These are phyloP conservation scores for Typhlomys cinereus DNA, from an alignment of 2,113 vertebrate species.

Conservation along the genomic window DNA sequence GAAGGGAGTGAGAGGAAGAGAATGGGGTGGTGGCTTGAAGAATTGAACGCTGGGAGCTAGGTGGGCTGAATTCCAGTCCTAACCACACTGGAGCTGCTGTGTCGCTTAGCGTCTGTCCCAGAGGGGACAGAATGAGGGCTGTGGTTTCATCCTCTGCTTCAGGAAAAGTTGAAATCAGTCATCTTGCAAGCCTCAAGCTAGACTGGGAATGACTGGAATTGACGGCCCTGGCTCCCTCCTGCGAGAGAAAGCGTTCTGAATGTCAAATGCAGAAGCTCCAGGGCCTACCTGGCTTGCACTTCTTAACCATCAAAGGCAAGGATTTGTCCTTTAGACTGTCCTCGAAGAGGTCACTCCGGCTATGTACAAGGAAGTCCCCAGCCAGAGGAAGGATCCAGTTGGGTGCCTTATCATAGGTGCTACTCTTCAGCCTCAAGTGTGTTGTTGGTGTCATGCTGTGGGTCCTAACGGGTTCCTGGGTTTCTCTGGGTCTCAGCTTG, in stretches of 20 bases:
- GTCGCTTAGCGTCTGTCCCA: not conserved
- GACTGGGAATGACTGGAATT: not conserved
- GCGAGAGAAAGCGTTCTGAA: not conserved
- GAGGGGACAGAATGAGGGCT: too few relatives aligned
- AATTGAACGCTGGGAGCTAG: not conserved
- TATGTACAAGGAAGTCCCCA: not conserved
- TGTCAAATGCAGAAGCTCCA: not conserved
- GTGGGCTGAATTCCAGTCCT: not conserved
- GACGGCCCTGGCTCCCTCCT: too few relatives aligned
- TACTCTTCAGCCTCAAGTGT: not conserved
- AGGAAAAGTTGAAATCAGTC: not conserved
- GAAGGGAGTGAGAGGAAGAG: too few relatives aligned
- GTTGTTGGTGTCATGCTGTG: not conserved
- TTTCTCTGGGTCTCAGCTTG: not conserved
- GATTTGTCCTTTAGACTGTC: not conserved
- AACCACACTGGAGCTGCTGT: not conserved
- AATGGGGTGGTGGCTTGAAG: not conserved
- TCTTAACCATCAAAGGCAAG: not conserved
- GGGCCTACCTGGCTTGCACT: not conserved
- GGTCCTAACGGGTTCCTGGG: not conserved
- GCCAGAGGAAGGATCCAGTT: not conserved
- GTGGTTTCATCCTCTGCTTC: conserved; percentile 4
- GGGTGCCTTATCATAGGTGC: not conserved
- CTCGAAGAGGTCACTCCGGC: not conserved
- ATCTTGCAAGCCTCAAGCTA: conserved; percentile 8